Conservation (phyloP, 2,888 invertebrate species). For the Uropetala carovei region DNA sequence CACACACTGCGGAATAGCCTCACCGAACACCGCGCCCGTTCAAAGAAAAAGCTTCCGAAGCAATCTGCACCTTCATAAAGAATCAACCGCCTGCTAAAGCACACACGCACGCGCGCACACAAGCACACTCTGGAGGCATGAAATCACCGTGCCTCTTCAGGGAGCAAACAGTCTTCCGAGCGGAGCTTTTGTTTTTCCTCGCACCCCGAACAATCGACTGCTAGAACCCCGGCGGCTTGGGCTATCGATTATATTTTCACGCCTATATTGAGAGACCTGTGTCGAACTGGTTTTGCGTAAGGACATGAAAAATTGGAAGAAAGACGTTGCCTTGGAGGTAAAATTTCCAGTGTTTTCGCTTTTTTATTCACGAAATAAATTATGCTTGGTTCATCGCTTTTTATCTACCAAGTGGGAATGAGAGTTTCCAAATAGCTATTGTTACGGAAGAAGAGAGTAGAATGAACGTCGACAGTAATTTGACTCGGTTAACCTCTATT, state of each 20-base stretch:
- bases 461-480: no score
- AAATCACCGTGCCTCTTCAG: neutral
- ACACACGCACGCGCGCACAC: neutral
- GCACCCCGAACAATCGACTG: neutral
- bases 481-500: no score
- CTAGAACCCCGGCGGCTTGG: neutral
- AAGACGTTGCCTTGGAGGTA: no score
- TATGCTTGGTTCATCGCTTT: no score
- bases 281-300: no score
- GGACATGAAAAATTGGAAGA: no score
- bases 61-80: slow-evolving; percentile 1
- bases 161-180: neutral
- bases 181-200: neutral
- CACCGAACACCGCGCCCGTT: neutral
- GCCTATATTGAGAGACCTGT: neutral
- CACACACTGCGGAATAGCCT: no score
- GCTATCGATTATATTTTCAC: neutral
- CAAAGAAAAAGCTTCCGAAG: neutral
- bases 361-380: no score
- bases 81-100: neutral
- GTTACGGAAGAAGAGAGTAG: no score
- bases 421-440: no score
- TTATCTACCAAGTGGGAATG: no score
- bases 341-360: no score
- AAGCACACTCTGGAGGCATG: neutral